phyloP scores from a whole-genome alignment of 2,113 vertebrate species.

The Ellobius talpinus region DNA sequence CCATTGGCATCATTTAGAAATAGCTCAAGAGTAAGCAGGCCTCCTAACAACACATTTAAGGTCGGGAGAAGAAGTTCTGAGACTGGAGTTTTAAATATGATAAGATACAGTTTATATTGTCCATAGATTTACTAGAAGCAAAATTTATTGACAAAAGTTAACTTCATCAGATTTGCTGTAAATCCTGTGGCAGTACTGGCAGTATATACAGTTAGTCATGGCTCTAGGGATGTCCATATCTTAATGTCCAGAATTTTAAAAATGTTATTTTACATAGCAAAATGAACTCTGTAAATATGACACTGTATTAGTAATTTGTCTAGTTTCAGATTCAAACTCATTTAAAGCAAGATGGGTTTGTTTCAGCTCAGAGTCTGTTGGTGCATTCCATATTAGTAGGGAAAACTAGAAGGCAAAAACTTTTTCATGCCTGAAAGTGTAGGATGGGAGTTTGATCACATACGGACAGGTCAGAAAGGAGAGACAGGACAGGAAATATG shows the following conservation, averaged over 20 bases:
- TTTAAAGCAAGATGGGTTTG: background rate
- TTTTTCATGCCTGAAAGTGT: background rate
- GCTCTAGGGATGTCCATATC: background rate
- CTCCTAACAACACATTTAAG: background rate
- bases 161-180: conserved; percentile 15
- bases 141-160: conserved; percentile 1
- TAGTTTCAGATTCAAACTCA: background rate
- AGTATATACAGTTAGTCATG: conserved; percentile 24
- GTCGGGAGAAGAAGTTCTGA: background rate
- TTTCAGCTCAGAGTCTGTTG: background rate
- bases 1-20: background rate
- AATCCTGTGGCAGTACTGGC: background rate
- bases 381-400: background rate
- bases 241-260: background rate
- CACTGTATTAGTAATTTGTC: background rate
- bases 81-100: background rate
- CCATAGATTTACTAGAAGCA: conserved; percentile 15
- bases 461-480: background rate
- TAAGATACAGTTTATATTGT: background rate
- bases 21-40: background rate
- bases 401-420: background rate
- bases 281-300: conserved; percentile 15
- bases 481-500: background rate
- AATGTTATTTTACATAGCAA: conserved; percentile 1
- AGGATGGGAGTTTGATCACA: background rate